These are phyloP conservation scores for Eilema depressum DNA, from an alignment of 2,888 invertebrate species.

Conservation along the genomic window DNA sequence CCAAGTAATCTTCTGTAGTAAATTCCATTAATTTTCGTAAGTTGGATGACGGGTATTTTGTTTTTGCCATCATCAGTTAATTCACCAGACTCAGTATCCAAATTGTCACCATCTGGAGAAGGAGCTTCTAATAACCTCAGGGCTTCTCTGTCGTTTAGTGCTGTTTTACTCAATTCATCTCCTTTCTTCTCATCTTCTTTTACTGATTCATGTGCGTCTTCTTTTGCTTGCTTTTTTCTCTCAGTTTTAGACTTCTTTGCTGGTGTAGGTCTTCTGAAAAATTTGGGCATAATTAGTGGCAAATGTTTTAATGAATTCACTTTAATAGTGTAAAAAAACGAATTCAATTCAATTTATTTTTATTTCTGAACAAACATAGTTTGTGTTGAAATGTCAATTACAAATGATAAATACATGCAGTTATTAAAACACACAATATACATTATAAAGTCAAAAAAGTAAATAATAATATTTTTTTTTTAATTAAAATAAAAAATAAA, in stretches of 20 bases:
- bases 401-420: too few species aligned
- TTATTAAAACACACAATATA: too few species aligned
- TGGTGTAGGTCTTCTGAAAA: not conserved
- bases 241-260: not conserved
- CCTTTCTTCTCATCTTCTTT: slow-evolving; percentile 5
- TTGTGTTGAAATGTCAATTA: too few species aligned
- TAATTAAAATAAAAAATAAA: too few species aligned
- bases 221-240: not conserved
- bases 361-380: too few species aligned
- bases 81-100: slow-evolving; percentile 51
- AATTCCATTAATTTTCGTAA: slow-evolving; percentile 66
- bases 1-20: slow-evolving; percentile 61
- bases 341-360: too few species aligned
- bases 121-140: slow-evolving; percentile 58
- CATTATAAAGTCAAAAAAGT: too few species aligned
- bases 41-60: slow-evolving; percentile 49
- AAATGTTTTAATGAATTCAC: not conserved
- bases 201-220: not conserved
- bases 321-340: not conserved
- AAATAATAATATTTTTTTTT: too few species aligned
- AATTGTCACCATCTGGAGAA: slow-evolving; percentile 66
- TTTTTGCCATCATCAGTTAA: slow-evolving; percentile 41
- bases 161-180: not conserved
- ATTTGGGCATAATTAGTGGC: not conserved
- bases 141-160: slow-evolving; percentile 45